Conservation (phyloP, 1,140 invertebrate species). For the Wiebesia pumilae region DNA sequence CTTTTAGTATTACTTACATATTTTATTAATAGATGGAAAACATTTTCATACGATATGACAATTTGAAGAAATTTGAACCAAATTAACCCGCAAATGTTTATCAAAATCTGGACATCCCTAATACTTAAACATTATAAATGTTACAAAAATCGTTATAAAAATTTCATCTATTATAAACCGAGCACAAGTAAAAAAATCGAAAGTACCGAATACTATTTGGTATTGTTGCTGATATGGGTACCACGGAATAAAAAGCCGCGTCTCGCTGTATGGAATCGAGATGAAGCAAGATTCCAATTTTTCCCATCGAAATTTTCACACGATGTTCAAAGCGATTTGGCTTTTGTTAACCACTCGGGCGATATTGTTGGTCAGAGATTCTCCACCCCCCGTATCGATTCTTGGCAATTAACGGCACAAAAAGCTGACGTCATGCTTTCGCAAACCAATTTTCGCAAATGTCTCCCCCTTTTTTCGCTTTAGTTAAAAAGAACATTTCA, state of each 20-base stretch:
- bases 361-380: slow-evolving; percentile 55
- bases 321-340: slow-evolving; percentile 30
- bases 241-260: background rate
- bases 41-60: no score
- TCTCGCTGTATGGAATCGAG: background rate
- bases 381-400: slow-evolving; percentile 31
- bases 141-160: background rate
- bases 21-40: no score
- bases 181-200: background rate
- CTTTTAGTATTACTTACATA: no score
- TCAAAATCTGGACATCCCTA: no score
- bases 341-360: slow-evolving; percentile 53
- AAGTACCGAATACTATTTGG: background rate
- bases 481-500: background rate
- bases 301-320: slow-evolving; percentile 30
- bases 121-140: background rate
- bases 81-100: no score
- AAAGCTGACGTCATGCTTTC: slow-evolving; percentile 33
- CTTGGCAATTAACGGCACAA: slow-evolving; percentile 55
- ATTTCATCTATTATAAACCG: background rate
- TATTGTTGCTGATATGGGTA: background rate
- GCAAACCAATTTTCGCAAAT: background rate
- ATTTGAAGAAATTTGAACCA: no score
- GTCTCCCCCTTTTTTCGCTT: slow-evolving; percentile 40
- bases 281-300: slow-evolving; percentile 18